phyloP scores from a whole-genome alignment of 2,113 vertebrate species.

The Dipodomys stephensi region DNA sequence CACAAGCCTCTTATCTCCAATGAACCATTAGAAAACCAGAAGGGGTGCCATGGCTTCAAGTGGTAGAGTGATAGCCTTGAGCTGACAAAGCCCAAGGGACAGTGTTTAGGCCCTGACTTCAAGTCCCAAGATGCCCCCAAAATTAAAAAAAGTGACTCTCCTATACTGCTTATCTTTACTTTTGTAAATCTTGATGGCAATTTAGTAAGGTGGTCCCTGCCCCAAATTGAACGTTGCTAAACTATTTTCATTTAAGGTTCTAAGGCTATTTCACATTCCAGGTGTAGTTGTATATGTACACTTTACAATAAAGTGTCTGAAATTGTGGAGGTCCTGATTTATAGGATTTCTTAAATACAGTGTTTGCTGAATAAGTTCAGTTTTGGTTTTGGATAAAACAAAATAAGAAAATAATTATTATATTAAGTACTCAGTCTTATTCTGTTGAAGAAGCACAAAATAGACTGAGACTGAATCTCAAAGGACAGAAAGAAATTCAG shows the following conservation, averaged over 20 bases:
- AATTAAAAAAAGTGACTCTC: too few species aligned
- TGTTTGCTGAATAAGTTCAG: slow-evolving; percentile 71
- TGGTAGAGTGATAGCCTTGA: not conserved
- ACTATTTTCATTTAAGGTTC: slow-evolving; percentile 12
- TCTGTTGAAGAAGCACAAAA: too few species aligned
- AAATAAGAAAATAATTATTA: too few species aligned
- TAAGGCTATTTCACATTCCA: slow-evolving; percentile 79
- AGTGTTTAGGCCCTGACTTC: too few species aligned
- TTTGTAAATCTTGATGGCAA: slow-evolving; percentile 69
- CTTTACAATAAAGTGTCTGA: not conserved
- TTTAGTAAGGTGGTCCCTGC: slow-evolving; percentile 57
- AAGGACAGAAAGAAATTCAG: too few species aligned
- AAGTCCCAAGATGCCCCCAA: too few species aligned
- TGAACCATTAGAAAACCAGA: too few species aligned
- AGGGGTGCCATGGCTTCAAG: not conserved
- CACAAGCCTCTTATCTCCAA: too few species aligned
- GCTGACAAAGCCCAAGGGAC: too few species aligned
- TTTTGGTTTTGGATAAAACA: slow-evolving; percentile 53
- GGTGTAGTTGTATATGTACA: slow-evolving; percentile 34
- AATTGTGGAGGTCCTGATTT: slow-evolving; percentile 82
- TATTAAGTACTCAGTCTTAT: too few species aligned
- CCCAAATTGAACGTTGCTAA: slow-evolving; percentile 72
- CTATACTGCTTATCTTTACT: slow-evolving; percentile 51
- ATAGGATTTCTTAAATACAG: slow-evolving; percentile 78
- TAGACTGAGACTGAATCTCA: too few species aligned